A percentile compares a stretch with the other conserved stretches of the same genome.
Evolutionary conservation across 2,888 invertebrate species (phyloP).

Genomic region (Drosophila subsilvestris): DNA sequence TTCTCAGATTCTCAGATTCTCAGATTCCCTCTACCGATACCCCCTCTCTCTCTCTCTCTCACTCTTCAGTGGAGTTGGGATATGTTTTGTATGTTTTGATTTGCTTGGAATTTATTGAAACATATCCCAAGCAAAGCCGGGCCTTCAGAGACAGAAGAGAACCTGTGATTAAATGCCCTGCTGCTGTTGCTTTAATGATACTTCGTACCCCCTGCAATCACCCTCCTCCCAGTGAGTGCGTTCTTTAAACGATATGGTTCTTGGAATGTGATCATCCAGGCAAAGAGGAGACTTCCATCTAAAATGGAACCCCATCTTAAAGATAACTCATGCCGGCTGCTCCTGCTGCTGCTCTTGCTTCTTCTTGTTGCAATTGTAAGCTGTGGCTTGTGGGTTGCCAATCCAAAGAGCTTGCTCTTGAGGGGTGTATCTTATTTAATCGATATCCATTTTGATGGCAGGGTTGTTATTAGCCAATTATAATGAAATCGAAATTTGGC

Average conservation of each 20-base stretch:
- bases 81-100: slow-evolving; percentile 63
- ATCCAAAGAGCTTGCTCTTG: neutral
- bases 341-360: neutral
- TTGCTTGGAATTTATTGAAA: slow-evolving; percentile 75
- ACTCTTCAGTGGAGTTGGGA: slow-evolving; percentile 9
- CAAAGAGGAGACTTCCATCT: slow-evolving; percentile 1
- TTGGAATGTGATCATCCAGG: slow-evolving; percentile 53
- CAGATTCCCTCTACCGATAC: neutral
- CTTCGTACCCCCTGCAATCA: slow-evolving; percentile 16
- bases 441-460: slow-evolving; percentile 1
- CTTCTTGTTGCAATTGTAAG: slow-evolving; percentile 33
- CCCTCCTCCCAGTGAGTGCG: slow-evolving; percentile 14
- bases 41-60: neutral
- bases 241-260: slow-evolving; percentile 66
- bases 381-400: slow-evolving; percentile 21
- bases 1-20: slow-evolving; percentile 24
- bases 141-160: slow-evolving; percentile 1
- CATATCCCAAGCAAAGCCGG: slow-evolving; percentile 57
- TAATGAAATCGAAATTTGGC: neutral
- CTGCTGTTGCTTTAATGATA: slow-evolving; percentile 65
- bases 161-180: slow-evolving; percentile 71
- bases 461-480: slow-evolving; percentile 5
- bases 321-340: slow-evolving; percentile 22
- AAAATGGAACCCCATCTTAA: slow-evolving; percentile 26
- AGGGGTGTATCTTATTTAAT: slow-evolving; percentile 17